phyloP scores from a whole-genome alignment of 1,140 invertebrate species.

The Bombus terrestris region DNA sequence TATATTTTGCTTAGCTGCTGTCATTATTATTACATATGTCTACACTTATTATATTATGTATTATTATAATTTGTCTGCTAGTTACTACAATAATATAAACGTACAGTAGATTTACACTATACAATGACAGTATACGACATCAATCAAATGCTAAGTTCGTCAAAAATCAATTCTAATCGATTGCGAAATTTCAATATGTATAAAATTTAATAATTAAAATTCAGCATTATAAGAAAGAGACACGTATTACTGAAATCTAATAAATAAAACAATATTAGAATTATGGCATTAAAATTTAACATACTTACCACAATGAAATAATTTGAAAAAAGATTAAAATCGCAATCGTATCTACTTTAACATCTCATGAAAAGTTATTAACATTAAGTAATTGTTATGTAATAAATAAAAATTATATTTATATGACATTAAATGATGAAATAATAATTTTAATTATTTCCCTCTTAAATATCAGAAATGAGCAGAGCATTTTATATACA shows the following conservation, averaged over 20 bases:
- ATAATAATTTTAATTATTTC: too few relatives aligned
- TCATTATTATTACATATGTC: constrained; percentile 42
- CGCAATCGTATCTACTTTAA: too few relatives aligned
- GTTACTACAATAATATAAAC: background rate
- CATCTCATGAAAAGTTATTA: background rate
- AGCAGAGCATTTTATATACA: too few relatives aligned
- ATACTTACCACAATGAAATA: too few relatives aligned
- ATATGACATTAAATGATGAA: too few relatives aligned
- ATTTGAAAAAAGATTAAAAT: too few relatives aligned
- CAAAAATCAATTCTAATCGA: background rate
- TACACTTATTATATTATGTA: background rate
- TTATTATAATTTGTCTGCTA: background rate
- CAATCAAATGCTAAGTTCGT: background rate
- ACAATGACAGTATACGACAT: background rate
- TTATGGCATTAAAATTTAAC: background rate
- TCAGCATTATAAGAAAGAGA: background rate
- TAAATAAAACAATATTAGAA: background rate
- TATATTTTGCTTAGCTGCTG: constrained; percentile 71
- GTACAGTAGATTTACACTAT: background rate
- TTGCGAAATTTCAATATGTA: background rate
- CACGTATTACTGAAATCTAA: background rate
- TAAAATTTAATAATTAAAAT: background rate
- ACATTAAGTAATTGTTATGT: background rate
- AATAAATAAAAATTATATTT: background rate
- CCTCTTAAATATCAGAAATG: too few relatives aligned